Base-by-base conservation (phyloP, 2,888 invertebrate species). In the Trisateles emortualis region DNA sequence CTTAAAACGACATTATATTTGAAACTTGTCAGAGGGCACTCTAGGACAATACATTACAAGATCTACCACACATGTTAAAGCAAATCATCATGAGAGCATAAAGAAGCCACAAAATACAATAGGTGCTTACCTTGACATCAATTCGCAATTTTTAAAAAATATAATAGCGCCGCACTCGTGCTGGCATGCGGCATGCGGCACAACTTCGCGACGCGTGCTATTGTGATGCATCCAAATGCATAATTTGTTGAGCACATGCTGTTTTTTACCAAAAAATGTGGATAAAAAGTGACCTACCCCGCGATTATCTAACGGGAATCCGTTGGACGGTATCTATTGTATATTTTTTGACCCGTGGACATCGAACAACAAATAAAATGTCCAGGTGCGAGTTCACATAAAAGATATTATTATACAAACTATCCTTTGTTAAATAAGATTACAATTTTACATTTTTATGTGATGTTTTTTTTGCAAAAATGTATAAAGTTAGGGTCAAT, bases 211-310 rank as follows among this genome's bases (percentile, higher is more conserved):
- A 78, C 78, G 74, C 64, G 76, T 73, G 74, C 83, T 70, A 83
- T 92, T 92, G 90, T 91, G 86, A 88, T 79, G 87, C 90, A 89
- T 64, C 84, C 83, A 86, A 85, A 88, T 92, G 89, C 89, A 90
- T 92, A 91, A 92, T 92, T 90, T 88, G 85, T 87, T 76, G 86
- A 90, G 90, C 92, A 90, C 90, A 91, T 90, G 92, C 84, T 85
- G 74, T 77, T 81, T 88, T 90, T 90, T 87, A 74, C 52, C 61
- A 63, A 83, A 84, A 84, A 83, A 79, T 72, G 51, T 69, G 43
- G 51, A 75, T 82, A 87, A 89, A 92, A 90, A 88, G 79, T 92
- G 91, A 92, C 90, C 92, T 86, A 85, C 69, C 79, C 79, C 81
- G 74, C 76, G 83, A 79, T 81, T 82, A 81, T 79, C 76, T 86